phyloP scores from a whole-genome alignment of 2,797 vertebrate genomes.

The Ammospiza maritima region DNA sequence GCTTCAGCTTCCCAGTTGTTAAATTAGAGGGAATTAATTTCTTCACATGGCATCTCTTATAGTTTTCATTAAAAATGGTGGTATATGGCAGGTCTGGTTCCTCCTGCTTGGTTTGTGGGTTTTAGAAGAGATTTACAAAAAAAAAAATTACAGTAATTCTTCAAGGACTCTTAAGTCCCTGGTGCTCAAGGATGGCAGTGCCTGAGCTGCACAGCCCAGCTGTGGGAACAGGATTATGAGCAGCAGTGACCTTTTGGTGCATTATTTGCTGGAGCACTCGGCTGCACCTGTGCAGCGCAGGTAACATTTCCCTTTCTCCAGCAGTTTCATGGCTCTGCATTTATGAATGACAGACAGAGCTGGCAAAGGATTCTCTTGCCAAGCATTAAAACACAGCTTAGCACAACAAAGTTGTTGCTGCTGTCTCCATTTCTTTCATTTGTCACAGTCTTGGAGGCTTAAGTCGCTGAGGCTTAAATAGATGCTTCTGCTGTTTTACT shows the following conservation, averaged over 20 bases:
- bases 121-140: not conserved
- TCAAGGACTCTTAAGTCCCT: not conserved
- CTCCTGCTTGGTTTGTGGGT: not conserved
- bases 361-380: not conserved
- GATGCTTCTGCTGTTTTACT: not conserved
- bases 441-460: not conserved
- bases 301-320: not conserved
- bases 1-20: not conserved
- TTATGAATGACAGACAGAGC: not conserved
- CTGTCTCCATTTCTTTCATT: not conserved
- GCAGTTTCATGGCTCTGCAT: not conserved
- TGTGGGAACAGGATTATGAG: not conserved
- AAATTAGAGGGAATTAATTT: not conserved
- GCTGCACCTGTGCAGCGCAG: not conserved
- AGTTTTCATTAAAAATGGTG: not conserved
- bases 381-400: not conserved
- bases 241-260: not conserved
- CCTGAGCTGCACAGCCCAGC: not conserved
- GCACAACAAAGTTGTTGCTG: not conserved
- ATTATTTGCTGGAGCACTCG: not conserved
- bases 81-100: not conserved
- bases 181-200: not conserved
- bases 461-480: not conserved
- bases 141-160: not conserved
- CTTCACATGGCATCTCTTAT: not conserved